Conservation (phyloP, 2,113 vertebrate genomes). For the Zosterops borbonicus region DNA sequence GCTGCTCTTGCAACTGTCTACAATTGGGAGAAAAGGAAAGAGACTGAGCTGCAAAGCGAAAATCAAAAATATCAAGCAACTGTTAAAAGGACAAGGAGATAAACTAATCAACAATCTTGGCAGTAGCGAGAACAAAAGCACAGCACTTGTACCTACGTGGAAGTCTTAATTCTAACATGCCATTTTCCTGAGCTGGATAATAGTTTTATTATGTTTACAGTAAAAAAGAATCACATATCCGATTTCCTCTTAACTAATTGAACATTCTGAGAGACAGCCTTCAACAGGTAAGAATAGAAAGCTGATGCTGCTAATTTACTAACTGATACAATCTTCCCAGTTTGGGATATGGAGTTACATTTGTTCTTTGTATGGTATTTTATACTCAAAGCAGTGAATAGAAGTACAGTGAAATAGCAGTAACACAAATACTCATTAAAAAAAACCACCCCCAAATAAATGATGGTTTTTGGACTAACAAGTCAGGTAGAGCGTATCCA, state of each 20-base stretch:
- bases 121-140: background rate
- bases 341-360: constrained; percentile 5
- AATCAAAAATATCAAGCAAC: constrained; percentile 1
- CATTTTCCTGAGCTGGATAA: background rate
- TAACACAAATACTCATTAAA: background rate
- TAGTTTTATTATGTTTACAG: background rate
- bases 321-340: constrained; percentile 13
- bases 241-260: background rate
- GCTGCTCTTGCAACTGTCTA: constrained; percentile 94
- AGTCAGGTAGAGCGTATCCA: background rate
- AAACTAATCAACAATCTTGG: background rate
- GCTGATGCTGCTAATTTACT: background rate
- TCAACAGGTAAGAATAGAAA: background rate
- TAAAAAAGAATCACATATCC: background rate
- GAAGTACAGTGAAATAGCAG: background rate
- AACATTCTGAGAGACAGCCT: background rate
- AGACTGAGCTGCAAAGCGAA: background rate
- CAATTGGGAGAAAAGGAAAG: background rate
- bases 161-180: background rate
- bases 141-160: background rate
- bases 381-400: background rate
- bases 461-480: background rate
- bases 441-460: background rate
- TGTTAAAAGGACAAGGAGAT: background rate
- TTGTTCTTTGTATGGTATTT: background rate